Conservation (phyloP, 2,113 vertebrate species). For the Proteles cristata region DNA sequence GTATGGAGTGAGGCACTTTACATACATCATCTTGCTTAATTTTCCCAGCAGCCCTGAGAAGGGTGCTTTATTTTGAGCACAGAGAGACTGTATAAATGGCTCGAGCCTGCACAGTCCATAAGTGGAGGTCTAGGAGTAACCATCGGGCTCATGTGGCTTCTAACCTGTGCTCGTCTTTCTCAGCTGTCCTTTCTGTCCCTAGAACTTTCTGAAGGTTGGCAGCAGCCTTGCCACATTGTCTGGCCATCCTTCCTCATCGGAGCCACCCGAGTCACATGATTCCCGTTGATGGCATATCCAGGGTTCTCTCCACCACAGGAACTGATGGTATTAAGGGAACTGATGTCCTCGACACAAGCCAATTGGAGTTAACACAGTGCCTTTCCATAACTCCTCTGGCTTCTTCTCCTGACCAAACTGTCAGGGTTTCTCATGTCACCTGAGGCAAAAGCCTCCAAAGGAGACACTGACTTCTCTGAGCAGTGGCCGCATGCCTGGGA, state of each 20-base stretch:
- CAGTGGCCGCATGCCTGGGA: not conserved
- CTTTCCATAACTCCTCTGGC: no score
- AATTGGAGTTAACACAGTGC: rapidly evolving
- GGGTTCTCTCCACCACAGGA: not conserved
- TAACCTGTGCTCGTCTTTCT: not conserved
- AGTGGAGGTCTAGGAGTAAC: not conserved
- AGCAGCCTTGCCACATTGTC: not conserved
- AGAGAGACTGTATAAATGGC: not conserved
- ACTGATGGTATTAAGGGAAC: not conserved
- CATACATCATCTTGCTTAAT: rapidly evolving
- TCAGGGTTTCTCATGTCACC: not conserved
- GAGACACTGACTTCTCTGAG: not conserved
- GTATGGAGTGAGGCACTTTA: rapidly evolving
- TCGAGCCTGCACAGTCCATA: not conserved
- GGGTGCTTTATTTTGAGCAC: not conserved
- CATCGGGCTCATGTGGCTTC: not conserved
- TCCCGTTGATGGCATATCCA: not conserved
- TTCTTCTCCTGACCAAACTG: not conserved
- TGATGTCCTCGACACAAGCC: no score
- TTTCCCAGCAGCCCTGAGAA: not conserved
- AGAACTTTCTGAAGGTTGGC: not conserved
- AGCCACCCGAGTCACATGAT: rapidly evolving
- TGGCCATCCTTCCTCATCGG: not conserved
- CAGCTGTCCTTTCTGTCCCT: not conserved
- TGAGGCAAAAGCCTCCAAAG: not conserved